phyloP scores from a whole-genome alignment of 1,140 invertebrate genomes.

The Zaprionus taronus region DNA sequence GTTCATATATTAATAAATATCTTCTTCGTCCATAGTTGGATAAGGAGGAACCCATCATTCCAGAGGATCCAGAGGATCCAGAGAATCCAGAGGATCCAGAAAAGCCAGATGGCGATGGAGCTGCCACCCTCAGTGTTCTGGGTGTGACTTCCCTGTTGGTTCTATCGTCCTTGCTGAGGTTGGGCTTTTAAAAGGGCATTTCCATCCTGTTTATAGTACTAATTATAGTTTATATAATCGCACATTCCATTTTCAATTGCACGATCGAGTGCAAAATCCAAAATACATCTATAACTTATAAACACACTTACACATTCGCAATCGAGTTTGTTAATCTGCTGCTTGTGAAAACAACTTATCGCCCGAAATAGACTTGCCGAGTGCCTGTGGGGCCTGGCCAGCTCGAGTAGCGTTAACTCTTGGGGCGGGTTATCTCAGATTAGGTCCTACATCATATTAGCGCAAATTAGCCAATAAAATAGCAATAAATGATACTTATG shows the following conservation, averaged over 20 bases:
- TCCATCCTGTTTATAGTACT: slow-evolving; percentile 9
- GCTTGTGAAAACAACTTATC: slow-evolving; percentile 34
- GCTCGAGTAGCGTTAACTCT: not conserved
- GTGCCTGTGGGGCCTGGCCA: slow-evolving; percentile 27
- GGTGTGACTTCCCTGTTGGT: slow-evolving; percentile 54
- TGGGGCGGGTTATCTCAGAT: slow-evolving; percentile 40
- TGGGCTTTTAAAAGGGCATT: slow-evolving; percentile 38
- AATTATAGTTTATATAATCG: slow-evolving; percentile 62
- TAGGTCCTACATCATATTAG: slow-evolving; percentile 44
- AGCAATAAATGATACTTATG: slow-evolving; percentile 22
- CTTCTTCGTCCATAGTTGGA: slow-evolving; percentile 48
- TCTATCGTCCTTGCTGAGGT: slow-evolving; percentile 46
- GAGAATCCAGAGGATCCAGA: not conserved
- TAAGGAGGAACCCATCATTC: slow-evolving; percentile 38
- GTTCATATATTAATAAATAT: not conserved
- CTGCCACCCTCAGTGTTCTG: slow-evolving; percentile 49
- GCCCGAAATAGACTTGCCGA: slow-evolving; percentile 40
- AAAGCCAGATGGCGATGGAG: slow-evolving; percentile 25
- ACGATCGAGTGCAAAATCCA: slow-evolving; percentile 59
- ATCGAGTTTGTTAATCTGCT: slow-evolving; percentile 46
- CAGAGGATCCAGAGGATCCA: not conserved
- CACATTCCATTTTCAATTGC: slow-evolving; percentile 42
- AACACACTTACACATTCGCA: slow-evolving; percentile 37
- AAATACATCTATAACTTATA: slow-evolving; percentile 29
- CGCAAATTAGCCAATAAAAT: slow-evolving; percentile 53